phyloP scores from a whole-genome alignment of 2,797 vertebrate species.

The Dromococcyx pavoninus region DNA sequence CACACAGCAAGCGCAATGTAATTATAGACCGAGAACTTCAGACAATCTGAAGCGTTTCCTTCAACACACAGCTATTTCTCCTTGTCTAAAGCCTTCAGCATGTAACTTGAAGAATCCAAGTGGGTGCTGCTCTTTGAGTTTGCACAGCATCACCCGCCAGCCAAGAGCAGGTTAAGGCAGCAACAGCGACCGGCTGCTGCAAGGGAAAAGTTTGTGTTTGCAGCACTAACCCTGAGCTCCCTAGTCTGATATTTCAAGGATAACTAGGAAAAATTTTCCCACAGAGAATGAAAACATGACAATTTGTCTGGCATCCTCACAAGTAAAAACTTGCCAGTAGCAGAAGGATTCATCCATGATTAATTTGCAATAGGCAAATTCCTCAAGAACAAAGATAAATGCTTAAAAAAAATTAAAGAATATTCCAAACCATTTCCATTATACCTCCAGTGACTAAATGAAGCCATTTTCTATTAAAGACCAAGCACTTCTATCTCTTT shows the following conservation, averaged over 20 bases:
- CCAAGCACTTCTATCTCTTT: not conserved
- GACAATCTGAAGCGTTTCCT: not conserved
- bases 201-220: not conserved
- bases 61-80: not conserved
- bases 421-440: not conserved
- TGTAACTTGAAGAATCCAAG: not conserved
- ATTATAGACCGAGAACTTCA: rapidly evolving
- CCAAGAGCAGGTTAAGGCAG: not conserved
- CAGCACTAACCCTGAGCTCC: rapidly evolving
- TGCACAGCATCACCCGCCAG: not conserved
- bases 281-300: conserved; percentile 36
- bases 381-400: conserved; percentile 17
- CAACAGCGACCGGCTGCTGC: not conserved
- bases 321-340: conserved; percentile 44
- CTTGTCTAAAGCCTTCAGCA: not conserved
- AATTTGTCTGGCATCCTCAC: conserved; percentile 40
- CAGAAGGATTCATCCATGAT: conserved; percentile 29
- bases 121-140: not conserved
- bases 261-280: conserved; percentile 38
- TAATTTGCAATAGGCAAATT: conserved; percentile 5
- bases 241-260: conserved; percentile 4
- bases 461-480: not conserved
- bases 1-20: rapidly evolving
- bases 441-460: not conserved
- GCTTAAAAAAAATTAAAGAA: not conserved